A percentile compares a stretch with the other conserved stretches of the same genome.
phyloP scores from a whole-genome alignment of 2,888 invertebrate species.

The Dioctria linearis region DNA sequence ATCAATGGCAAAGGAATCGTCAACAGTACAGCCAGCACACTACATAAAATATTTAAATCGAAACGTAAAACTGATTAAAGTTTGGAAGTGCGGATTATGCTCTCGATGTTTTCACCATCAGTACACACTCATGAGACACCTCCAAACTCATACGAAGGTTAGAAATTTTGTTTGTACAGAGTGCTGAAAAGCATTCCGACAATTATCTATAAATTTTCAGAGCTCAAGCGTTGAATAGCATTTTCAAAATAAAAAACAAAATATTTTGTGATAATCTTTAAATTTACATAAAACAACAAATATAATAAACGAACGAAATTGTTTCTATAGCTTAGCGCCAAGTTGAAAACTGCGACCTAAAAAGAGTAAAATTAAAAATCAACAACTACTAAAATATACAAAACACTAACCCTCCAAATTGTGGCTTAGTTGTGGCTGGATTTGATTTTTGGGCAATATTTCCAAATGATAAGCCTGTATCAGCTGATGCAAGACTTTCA shows the following conservation, averaged over 20 bases:
- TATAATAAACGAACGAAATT: too few species aligned
- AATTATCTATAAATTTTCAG: slow-evolving; percentile 75
- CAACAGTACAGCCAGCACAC: background rate
- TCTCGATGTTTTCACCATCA: slow-evolving; percentile 83
- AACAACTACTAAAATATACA: background rate
- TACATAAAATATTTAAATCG: slow-evolving; percentile 14
- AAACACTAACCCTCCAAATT: slow-evolving; percentile 66
- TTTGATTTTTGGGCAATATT: slow-evolving; percentile 69
- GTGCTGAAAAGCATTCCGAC: slow-evolving; percentile 82
- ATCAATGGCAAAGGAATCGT: too few species aligned
- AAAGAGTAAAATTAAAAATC: slow-evolving; percentile 9
- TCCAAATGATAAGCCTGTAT: slow-evolving; percentile 68
- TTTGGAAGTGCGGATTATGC: slow-evolving; percentile 84
- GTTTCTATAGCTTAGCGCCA: slow-evolving; percentile 15
- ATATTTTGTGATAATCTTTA: too few species aligned
- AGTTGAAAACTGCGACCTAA: slow-evolving; percentile 36
- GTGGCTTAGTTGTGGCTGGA: slow-evolving; percentile 65
- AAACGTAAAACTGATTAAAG: slow-evolving; percentile 68
- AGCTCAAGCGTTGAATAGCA: too few species aligned
- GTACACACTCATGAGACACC: slow-evolving; percentile 82
- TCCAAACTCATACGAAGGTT: slow-evolving; percentile 84
- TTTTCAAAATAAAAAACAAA: too few species aligned
- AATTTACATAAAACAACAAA: too few species aligned
- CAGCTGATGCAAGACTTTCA: slow-evolving; percentile 68
- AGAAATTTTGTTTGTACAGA: slow-evolving; percentile 82